Conservation (phyloP, 2,113 vertebrate species). For the Saimiri boliviensis region DNA sequence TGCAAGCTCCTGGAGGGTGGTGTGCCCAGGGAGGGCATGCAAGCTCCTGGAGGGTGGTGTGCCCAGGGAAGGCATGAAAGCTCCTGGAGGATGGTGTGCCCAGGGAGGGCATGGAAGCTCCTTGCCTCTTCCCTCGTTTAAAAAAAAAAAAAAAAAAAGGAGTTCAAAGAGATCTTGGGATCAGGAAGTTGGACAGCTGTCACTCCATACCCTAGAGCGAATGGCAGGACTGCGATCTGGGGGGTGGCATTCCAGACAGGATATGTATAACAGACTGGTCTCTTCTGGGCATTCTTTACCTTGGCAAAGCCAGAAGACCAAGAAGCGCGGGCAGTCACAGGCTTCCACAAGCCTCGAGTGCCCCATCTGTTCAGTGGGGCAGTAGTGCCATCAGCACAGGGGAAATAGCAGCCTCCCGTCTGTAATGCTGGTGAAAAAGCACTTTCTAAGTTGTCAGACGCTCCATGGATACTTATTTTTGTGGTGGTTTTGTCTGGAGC, state of each 20-base stretch:
- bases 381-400: background rate
- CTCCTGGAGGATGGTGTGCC: no score
- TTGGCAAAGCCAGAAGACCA: background rate
- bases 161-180: background rate
- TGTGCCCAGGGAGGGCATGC: background rate
- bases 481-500: background rate
- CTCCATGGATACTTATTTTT: background rate
- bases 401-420: slow-evolving; percentile 37
- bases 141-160: background rate
- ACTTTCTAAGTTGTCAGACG: slow-evolving; percentile 1
- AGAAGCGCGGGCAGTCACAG: accelerated
- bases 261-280: accelerated
- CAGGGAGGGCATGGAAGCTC: no score
- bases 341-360: background rate
- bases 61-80: background rate
- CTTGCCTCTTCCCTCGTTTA: background rate
- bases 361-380: slow-evolving; percentile 40
- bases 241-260: accelerated
- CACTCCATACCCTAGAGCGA: background rate
- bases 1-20: no score
- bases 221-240: background rate
- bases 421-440: background rate
- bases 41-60: no score
- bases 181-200: background rate
- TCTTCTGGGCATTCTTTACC: background rate